Base-by-base conservation (phyloP, 2,797 vertebrate genomes). In the Lithobates pipiens region DNA sequence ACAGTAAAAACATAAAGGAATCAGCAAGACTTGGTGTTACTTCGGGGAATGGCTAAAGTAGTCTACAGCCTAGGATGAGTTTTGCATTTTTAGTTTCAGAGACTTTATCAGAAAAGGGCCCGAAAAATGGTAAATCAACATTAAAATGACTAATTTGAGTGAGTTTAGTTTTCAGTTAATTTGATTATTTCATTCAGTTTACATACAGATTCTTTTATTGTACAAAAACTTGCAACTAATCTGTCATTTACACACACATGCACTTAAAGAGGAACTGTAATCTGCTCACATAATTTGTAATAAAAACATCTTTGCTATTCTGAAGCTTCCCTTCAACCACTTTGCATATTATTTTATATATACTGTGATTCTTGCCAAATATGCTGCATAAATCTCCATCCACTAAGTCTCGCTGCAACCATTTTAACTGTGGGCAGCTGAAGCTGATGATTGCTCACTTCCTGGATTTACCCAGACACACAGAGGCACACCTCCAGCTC, bases 201-300 rank as follows among this genome's bases (percentile, higher is more conserved):
- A 72, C 39, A 44, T 44, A 74, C 72, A 74, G 72, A 42, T 25
- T 44, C 27, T 25, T 73, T 73, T 42, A 73, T 42, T 25, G 25
- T 44, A 25, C 39, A 3, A 13, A 2, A 13, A 44, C 36, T 73
- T 73, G 39, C 21, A n/a, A 15, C 39, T 39, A 39, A 73, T 44
- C 72, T 74, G 72, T 74, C 72, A 42, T 29, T 27, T 74, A 74
- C 39, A 74, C 42, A 29, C n/a, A 29, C 42, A 74, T 50, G n/a
- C n/a, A 46, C 46, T 74, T 50, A 29, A 29, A 29, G 29, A 29
- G 29, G 29, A 29, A 29, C 29, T 29, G 29, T 2, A 29, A 2
- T 29, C 29, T 29, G 29, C 29, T 29, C 29, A 29, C 29, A 29
- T 29, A 29, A 29, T 29, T 29, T 29, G 29, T 29, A 29, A 29